phyloP scores from a whole-genome alignment of 2,888 invertebrate genomes.

The Microctonus hyperodae region DNA sequence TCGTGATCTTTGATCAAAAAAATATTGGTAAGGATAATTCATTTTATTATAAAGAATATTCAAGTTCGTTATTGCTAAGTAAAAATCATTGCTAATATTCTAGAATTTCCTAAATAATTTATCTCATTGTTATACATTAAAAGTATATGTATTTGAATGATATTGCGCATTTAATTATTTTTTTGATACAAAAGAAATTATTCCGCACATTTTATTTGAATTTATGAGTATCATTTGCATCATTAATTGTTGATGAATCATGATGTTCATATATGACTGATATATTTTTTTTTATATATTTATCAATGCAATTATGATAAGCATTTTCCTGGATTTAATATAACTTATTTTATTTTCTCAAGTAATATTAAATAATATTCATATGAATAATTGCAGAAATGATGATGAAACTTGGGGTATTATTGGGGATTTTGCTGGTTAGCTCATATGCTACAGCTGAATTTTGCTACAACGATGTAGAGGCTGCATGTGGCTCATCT shows the following conservation, averaged over 20 bases:
- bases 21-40: neutral
- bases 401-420: conserved; percentile 28
- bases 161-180: neutral
- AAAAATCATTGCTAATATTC: too few relatives aligned
- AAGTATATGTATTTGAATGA: too few relatives aligned
- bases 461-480: conserved; percentile 71
- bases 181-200: too few relatives aligned
- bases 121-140: too few relatives aligned
- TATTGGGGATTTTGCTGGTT: conserved; percentile 64
- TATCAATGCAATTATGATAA: neutral
- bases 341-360: neutral
- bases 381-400: conserved; percentile 22
- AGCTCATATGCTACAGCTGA: conserved; percentile 63
- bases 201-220: neutral
- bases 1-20: neutral
- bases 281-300: too few relatives aligned
- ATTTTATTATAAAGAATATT: neutral
- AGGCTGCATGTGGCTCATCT: conserved; percentile 67
- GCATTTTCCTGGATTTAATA: neutral
- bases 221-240: too few relatives aligned
- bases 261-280: too few relatives aligned
- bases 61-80: too few relatives aligned
- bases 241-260: too few relatives aligned
- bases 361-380: neutral
- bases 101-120: too few relatives aligned